Base-by-base conservation (phyloP, 1,140 invertebrate species). In the Carcinoscorpius rotundicauda region DNA sequence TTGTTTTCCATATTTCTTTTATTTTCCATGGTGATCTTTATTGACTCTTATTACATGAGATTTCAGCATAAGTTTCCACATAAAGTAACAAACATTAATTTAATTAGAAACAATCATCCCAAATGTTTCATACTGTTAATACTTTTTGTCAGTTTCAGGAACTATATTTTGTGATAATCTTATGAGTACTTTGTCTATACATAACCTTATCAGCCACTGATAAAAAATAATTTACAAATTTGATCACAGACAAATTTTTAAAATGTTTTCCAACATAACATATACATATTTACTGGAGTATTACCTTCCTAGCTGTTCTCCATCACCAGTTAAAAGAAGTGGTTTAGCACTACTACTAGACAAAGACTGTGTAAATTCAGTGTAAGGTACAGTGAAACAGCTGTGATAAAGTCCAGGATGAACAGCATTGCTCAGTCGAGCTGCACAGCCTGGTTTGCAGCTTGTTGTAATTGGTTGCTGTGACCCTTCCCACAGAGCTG, bases 401-500 rank as follows among this genome's bases (percentile, higher is more conserved):
- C 73, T 71, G 66, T 78, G 72, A 67, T 79, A 81, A n/a, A 80
- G 73, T 6, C 79, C 78, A 48, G 69, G 69, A 61, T 58, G 4
- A 50, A 57, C 50, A 50, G 63, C 49, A 49, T n/a, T 51, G 53
- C 52, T 6, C 9, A 66, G 66, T 61, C 75, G 68, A 8, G 69
- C 69, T 10, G 71, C 66, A 53, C 74, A 73, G 6, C 72, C 72
- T 5, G 69, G 71, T 63, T 74, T 72, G 51, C 5, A 5, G 51
- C n/a, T 63, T 5, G 56, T 52, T 58, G 53, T 62, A 8, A 29
- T 9, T 64, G 57, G 59, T 49, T 69, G 48, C 8, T 69, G 60
- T 51, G 68, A 57, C 52, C 77, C 74, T 52, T 79, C 78, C 76
- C 84, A 85, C 50, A 87, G 83, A n/a, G 81, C 82, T 8, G 82